These are phyloP conservation scores for Mesorhabditis sp. DNA, from an alignment of 2,888 invertebrate species.

Conservation along the genomic window DNA sequence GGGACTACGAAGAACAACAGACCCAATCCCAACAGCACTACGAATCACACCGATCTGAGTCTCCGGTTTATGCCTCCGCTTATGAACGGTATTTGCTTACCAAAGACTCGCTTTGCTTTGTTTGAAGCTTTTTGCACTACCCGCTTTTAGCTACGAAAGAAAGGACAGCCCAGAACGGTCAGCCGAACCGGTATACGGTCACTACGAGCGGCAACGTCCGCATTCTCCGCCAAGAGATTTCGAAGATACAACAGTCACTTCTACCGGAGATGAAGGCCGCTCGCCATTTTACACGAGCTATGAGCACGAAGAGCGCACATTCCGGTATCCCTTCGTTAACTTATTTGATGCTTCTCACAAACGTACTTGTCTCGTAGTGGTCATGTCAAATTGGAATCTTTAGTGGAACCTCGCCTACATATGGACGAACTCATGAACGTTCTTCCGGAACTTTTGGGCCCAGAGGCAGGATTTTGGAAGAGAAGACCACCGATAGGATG, in stretches of 20 bases:
- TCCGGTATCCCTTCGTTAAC: constrained; percentile 5
- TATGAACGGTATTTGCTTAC: background rate
- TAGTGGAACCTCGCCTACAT: background rate
- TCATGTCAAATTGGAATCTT: background rate
- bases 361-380: background rate
- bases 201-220: constrained; percentile 4
- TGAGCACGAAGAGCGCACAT: constrained; percentile 10
- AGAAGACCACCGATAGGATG: constrained; percentile 1
- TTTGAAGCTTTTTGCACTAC: background rate
- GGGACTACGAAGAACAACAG: background rate
- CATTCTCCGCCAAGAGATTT: constrained; percentile 15
- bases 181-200: background rate
- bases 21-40: background rate
- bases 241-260: background rate
- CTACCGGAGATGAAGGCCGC: too few relatives aligned
- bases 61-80: background rate
- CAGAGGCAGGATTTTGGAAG: background rate
- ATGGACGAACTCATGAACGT: constrained; percentile 3
- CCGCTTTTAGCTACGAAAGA: background rate
- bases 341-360: background rate
- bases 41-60: background rate
- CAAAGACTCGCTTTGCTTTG: background rate
- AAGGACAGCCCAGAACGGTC: background rate
- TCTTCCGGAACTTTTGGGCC: background rate
- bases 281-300: constrained; percentile 15